Conservation (phyloP, 2,888 invertebrate genomes). For the Quadroppia sp. region DNA sequence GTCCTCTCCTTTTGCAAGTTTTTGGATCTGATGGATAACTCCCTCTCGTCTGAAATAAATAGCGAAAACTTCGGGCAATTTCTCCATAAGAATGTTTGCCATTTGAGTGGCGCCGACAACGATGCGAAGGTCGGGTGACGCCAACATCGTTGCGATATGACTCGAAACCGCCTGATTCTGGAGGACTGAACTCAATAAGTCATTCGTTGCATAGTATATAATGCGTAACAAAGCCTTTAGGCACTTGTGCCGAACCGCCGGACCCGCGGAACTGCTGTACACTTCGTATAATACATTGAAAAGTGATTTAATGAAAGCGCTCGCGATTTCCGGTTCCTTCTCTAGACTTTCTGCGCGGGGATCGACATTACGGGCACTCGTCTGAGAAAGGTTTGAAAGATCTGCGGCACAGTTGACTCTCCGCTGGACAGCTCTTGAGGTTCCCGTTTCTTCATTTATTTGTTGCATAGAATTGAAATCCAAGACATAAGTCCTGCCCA, state of each 20-base stretch:
- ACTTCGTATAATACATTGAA: constrained; percentile 96
- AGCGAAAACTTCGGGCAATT: constrained; percentile 88
- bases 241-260: constrained; percentile 94
- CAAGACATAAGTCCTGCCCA: constrained; percentile 90
- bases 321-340: constrained; percentile 66
- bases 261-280: constrained; percentile 95
- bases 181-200: constrained; percentile 68
- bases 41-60: constrained; percentile 95
- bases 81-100: constrained; percentile 93
- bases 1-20: constrained; percentile 65
- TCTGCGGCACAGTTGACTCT: constrained; percentile 55
- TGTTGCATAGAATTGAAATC: constrained; percentile 97
- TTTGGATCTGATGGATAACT: constrained; percentile 82
- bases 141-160: constrained; percentile 97
- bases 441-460: constrained; percentile 96
- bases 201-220: constrained; percentile 88
- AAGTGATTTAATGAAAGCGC: constrained; percentile 69
- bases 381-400: constrained; percentile 9
- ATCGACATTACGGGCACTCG: constrained; percentile 53
- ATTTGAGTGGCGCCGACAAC: constrained; percentile 95
- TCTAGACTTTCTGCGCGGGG: constrained; percentile 66
- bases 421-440: constrained; percentile 83
- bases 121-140: constrained; percentile 89
- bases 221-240: constrained; percentile 90
- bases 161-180: constrained; percentile 75